Percentiles rank a stretch among this genome's conserved stretches.
These are phyloP conservation scores for Tanypteryx hageni DNA, from an alignment of 2,888 invertebrate genomes.

Conservation along the genomic window DNA sequence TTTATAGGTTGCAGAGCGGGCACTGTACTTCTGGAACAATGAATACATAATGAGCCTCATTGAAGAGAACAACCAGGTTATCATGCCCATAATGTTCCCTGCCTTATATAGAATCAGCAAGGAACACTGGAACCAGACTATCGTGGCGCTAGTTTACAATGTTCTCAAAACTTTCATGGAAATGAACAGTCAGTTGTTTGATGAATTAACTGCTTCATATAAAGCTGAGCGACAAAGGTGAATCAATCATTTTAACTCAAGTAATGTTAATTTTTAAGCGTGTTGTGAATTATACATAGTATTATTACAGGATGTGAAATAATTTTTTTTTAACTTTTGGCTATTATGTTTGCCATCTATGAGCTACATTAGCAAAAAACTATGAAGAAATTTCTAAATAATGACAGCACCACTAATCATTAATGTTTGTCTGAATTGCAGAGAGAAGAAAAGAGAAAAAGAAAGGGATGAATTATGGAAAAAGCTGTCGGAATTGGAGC, in stretches of 20 bases:
- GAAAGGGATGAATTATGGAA: conserved; percentile 99
- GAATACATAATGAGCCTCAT: conserved; percentile 99
- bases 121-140: conserved; percentile 99
- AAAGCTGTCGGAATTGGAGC: conserved; percentile 93
- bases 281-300: too few species aligned
- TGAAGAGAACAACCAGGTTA: conserved; percentile 98
- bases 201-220: conserved; percentile 98
- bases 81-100: conserved; percentile 99
- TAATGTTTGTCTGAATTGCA: conserved; percentile 73
- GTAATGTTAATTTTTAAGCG: too few species aligned
- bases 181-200: conserved; percentile 99
- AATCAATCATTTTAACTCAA: conserved; percentile 74
- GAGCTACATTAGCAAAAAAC: too few species aligned
- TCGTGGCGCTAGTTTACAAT: conserved; percentile 99
- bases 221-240: conserved; percentile 99
- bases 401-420: conserved; percentile 1
- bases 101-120: conserved; percentile 99
- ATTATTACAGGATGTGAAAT: too few species aligned
- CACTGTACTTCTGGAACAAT: conserved; percentile 99
- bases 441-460: conserved; percentile 97
- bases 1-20: conserved; percentile 96
- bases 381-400: too few species aligned
- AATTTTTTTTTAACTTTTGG: too few species aligned
- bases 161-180: conserved; percentile 99
- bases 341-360: too few species aligned